Evolutionary conservation across 2,888 invertebrate species (phyloP).

Genomic region (Netelia fuscicornis): DNA sequence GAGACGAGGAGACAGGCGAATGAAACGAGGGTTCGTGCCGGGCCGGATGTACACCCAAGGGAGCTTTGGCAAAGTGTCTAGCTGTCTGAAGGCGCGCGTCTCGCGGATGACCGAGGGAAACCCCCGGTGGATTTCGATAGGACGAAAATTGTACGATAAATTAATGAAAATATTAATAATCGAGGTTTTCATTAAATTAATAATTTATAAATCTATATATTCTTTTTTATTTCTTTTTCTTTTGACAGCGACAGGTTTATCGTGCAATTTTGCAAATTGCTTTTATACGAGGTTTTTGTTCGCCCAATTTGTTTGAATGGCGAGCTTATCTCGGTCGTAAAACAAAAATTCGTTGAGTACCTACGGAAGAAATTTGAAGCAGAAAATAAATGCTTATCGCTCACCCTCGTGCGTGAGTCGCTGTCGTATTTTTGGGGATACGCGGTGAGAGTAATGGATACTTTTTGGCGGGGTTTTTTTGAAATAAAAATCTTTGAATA

Average conservation of each 20-base stretch:
- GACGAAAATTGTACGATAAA: neutral
- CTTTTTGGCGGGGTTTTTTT: neutral
- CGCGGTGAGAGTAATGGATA: constrained; percentile 25
- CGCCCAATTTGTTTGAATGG: neutral
- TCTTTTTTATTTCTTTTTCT: too few relatives aligned
- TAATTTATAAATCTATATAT: too few relatives aligned
- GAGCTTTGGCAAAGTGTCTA: constrained; percentile 65
- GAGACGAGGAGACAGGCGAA: constrained; percentile 11
- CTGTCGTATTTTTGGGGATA: neutral
- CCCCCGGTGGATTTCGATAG: constrained; percentile 37
- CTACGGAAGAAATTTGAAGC: neutral
- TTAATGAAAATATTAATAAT: neutral
- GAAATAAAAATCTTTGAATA: constrained; percentile 28
- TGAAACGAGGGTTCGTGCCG: constrained; percentile 27
- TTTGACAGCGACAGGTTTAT: too few relatives aligned
- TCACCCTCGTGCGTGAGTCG: constrained; percentile 25
- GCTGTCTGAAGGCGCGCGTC: constrained; percentile 32
- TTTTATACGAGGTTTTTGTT: too few relatives aligned
- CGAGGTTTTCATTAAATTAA: too few relatives aligned
- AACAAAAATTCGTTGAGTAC: constrained; percentile 6
- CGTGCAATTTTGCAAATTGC: too few relatives aligned
- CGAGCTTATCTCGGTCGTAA: constrained; percentile 31
- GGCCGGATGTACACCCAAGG: constrained; percentile 67
- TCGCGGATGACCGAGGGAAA: constrained; percentile 55
- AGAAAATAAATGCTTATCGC: neutral